These are phyloP conservation scores for Etheostoma spectabile DNA, from an alignment of 2,113 vertebrate genomes.

Conservation along the genomic window DNA sequence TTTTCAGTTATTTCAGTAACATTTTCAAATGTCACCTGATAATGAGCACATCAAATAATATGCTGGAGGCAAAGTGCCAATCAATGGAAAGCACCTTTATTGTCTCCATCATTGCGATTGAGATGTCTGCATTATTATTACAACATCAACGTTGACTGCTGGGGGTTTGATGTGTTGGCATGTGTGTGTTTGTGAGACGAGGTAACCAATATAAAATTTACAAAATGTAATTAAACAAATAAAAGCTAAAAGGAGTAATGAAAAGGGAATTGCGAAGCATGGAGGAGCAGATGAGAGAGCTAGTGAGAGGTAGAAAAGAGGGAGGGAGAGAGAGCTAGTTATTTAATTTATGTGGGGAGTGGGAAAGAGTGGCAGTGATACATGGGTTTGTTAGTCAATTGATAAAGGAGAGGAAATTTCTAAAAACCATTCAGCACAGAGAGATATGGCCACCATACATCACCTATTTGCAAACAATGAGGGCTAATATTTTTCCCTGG, in stretches of 20 bases:
- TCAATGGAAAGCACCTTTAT: constrained; percentile 49
- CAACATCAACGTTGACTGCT: constrained; percentile 33
- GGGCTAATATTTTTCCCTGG: constrained; percentile 89
- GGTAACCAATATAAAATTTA: constrained; percentile 4
- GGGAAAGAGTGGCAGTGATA: constrained; percentile 95
- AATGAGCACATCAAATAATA: constrained; percentile 52
- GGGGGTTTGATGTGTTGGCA: constrained; percentile 21
- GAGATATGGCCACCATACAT: constrained; percentile 95
- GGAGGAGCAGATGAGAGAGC: constrained; percentile 53
- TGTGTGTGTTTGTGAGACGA: constrained; percentile 23
- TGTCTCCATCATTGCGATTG: constrained; percentile 48
- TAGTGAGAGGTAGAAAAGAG: constrained; percentile 19
- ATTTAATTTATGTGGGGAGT: constrained; percentile 96
- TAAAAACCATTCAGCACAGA: constrained; percentile 95
- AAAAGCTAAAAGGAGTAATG: constrained; percentile 70
- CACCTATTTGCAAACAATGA: constrained; percentile 91
- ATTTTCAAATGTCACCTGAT: constrained; percentile 34
- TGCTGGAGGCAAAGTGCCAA: constrained; percentile 55
- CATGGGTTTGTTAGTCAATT: constrained; percentile 97
- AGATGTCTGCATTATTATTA: constrained; percentile 53
- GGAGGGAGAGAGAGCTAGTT: constrained; percentile 68
- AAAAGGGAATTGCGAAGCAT: constrained; percentile 56
- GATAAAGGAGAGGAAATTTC: constrained; percentile 99
- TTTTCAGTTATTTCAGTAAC: constrained; percentile 38
- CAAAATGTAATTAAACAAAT: constrained; percentile 52